phyloP scores from a whole-genome alignment of 2,888 invertebrate species.

The Allolobophora icterica region DNA sequence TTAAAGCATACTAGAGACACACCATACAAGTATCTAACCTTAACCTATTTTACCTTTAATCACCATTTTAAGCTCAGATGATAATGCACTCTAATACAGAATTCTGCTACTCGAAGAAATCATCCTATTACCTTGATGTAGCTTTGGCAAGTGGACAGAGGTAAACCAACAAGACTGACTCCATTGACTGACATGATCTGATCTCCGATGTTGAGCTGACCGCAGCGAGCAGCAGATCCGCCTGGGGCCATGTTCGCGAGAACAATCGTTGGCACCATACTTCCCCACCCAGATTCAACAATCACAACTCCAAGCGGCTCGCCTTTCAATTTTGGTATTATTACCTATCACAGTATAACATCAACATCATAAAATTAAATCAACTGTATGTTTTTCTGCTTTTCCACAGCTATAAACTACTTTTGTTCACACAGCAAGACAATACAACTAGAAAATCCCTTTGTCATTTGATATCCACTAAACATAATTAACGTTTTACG shows the following conservation, averaged over 20 bases:
- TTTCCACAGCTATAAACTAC: too few species aligned
- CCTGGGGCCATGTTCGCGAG: constrained; percentile 96
- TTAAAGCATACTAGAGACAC: too few species aligned
- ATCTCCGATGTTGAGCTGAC: constrained; percentile 97
- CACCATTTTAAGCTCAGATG: not conserved
- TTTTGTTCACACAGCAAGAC: not conserved
- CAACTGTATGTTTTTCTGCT: too few species aligned
- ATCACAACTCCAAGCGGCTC: constrained; percentile 98
- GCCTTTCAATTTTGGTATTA: constrained; percentile 96
- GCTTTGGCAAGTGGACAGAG: constrained; percentile 95
- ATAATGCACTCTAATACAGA: not conserved
- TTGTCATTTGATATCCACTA: not conserved
- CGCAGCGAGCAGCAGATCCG: constrained; percentile 96
- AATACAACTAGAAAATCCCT: not conserved
- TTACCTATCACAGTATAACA: constrained; percentile 73
- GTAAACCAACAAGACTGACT: constrained; percentile 94
- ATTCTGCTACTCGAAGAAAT: not conserved
- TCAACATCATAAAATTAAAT: not conserved
- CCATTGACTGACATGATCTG: constrained; percentile 99
- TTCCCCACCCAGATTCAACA: constrained; percentile 99
- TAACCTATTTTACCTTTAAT: not conserved
- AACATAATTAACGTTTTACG: not conserved
- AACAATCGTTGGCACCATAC: constrained; percentile 98
- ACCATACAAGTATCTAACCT: too few species aligned
- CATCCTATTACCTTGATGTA: constrained; percentile 88